A percentile compares a stretch with the other conserved stretches of the same genome.
These are phyloP conservation scores for Anguilla megastoma DNA, from an alignment of 2,797 vertebrate species.

Conservation along the genomic window DNA sequence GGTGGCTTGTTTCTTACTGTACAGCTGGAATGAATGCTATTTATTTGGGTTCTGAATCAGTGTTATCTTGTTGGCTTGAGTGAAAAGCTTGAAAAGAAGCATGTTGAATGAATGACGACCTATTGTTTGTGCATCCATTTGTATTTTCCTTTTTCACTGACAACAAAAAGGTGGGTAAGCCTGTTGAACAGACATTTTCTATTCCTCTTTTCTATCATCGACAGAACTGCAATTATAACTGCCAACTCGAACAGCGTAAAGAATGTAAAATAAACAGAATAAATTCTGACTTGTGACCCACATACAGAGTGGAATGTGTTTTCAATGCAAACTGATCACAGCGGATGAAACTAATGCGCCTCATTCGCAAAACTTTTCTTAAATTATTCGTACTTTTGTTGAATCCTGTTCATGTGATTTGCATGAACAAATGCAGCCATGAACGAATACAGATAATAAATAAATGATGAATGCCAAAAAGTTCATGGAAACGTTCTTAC, in stretches of 20 bases:
- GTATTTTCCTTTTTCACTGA: neutral
- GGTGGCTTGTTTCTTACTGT: conserved; percentile 13
- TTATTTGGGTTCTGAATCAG: conserved; percentile 33
- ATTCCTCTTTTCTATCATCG: conserved; percentile 4
- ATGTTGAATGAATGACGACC: neutral
- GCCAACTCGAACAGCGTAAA: conserved; percentile 43
- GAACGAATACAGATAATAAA: too few relatives aligned
- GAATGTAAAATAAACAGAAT: conserved; percentile 37
- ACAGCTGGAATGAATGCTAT: conserved; percentile 32
- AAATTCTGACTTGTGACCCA: conserved; percentile 35
- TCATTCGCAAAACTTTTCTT: too few relatives aligned
- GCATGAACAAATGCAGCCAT: too few relatives aligned
- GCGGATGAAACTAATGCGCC: too few relatives aligned
- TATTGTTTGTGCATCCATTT: neutral
- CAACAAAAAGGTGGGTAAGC: neutral
- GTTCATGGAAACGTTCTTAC: too few relatives aligned
- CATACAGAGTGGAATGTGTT: conserved; percentile 20
- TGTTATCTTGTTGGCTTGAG: conserved; percentile 22
- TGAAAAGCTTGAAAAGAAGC: neutral
- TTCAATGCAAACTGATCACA: neutral
- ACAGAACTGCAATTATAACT: conserved; percentile 30
- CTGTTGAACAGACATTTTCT: neutral
- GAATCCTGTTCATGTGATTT: too few relatives aligned
- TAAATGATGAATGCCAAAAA: too few relatives aligned
- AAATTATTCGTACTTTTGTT: too few relatives aligned